phyloP scores from a whole-genome alignment of 2,797 vertebrate genomes.

The Threskiornis aethiopicus region DNA sequence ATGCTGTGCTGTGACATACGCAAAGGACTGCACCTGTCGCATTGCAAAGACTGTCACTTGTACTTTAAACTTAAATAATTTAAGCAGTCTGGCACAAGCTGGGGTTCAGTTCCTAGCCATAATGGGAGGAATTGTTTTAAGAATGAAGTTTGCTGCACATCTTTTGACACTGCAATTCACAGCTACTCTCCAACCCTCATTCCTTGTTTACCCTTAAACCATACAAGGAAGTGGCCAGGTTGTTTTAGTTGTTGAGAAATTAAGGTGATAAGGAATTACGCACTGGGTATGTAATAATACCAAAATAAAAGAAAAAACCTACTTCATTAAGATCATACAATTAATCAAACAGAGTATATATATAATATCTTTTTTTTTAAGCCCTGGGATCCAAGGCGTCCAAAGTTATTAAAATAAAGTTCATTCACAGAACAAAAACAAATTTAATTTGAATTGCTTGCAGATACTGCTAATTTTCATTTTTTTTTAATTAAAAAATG shows the following conservation, averaged over 20 bases:
- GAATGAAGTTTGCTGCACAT: constrained; percentile 63
- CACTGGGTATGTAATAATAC: constrained; percentile 86
- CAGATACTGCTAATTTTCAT: constrained; percentile 99
- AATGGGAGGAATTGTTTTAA: background rate
- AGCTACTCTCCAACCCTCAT: constrained; percentile 23
- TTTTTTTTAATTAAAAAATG: constrained; percentile 87
- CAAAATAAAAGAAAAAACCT: constrained; percentile 82
- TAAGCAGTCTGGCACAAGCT: background rate
- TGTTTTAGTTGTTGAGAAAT: constrained; percentile 15
- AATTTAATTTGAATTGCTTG: constrained; percentile 98
- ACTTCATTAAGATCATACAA: constrained; percentile 88
- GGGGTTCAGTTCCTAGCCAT: background rate
- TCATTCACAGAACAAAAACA: constrained; percentile 99
- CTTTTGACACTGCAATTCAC: constrained; percentile 56
- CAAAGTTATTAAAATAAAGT: constrained; percentile 98
- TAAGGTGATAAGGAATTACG: constrained; percentile 57
- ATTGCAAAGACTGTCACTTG: background rate
- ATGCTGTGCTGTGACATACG: background rate
- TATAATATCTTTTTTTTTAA: constrained; percentile 86
- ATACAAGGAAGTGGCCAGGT: constrained; percentile 15
- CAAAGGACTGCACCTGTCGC: background rate
- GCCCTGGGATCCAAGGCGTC: constrained; percentile 99
- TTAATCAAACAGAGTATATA: constrained; percentile 88
- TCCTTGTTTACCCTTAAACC: constrained; percentile 50
- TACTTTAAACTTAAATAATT: background rate